A percentile compares a stretch with the other conserved stretches of the same genome.
These are phyloP conservation scores for Acronicta alni DNA, from an alignment of 2,888 invertebrate genomes.

Conservation along the genomic window DNA sequence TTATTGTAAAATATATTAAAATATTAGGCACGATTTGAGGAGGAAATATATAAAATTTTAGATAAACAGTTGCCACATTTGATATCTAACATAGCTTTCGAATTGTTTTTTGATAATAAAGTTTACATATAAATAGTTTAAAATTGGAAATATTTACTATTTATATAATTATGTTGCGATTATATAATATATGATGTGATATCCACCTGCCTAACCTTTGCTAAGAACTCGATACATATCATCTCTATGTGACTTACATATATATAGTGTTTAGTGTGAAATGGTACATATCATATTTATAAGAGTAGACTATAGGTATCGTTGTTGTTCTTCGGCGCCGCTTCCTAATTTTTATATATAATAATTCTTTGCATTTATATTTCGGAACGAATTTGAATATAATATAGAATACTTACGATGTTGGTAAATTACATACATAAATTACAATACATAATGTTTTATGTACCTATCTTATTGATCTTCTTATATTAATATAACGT, in stretches of 20 bases:
- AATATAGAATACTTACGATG: too few species aligned
- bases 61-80: constrained; percentile 53
- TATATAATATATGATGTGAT: constrained; percentile 60
- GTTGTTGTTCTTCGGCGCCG: constrained; percentile 85
- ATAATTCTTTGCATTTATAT: too few species aligned
- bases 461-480: too few species aligned
- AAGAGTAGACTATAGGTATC: constrained; percentile 82
- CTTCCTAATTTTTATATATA: constrained; percentile 62
- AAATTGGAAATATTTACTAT: constrained; percentile 46
- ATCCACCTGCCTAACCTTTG: constrained; percentile 60
- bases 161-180: constrained; percentile 52
- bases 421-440: too few species aligned
- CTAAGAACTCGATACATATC: constrained; percentile 73
- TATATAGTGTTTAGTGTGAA: constrained; percentile 66
- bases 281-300: constrained; percentile 68
- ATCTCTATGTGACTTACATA: constrained; percentile 68
- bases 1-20: constrained; percentile 1
- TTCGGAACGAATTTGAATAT: too few species aligned
- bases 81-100: constrained; percentile 48
- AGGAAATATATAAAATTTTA: constrained; percentile 22
- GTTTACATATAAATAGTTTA: constrained; percentile 39
- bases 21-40: constrained; percentile 23
- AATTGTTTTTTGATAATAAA: constrained; percentile 55
- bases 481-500: too few species aligned
- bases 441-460: too few species aligned